Evolutionary conservation across 2,888 invertebrate genomes (phyloP), one percentile per base, ranked within the genome.

Genomic region (Sarcophaga subvicina): DNA sequence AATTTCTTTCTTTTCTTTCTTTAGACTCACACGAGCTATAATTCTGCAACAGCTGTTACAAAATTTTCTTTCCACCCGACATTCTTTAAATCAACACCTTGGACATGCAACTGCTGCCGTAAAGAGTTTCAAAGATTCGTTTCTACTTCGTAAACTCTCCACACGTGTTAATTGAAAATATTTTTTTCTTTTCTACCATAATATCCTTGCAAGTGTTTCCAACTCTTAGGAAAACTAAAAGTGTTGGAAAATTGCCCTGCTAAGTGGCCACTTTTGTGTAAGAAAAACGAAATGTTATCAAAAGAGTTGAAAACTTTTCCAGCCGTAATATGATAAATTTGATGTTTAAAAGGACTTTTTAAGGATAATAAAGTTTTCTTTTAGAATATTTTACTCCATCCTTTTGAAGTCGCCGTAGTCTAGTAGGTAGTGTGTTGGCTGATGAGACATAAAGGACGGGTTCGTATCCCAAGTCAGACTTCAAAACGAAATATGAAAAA

Each of bases 11-110:
- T 8, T 22, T 4, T 27, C 11, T 60, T 67, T 75, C 63, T 64
- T 80, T 62, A 54, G n/a, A 69, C 83, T 80, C 86, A 87, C 84
- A 87, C 84, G 84, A 70, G 78, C 73, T 81, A 84, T 69, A 80
- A 83, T 66, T 77, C 66, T 54, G n/a, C 45, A 80, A 79, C 84
- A 84, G 70, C 81, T 87, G 87, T 72, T 81, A 11, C 22, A 54
- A 17, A 17, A 37, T 60, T 76, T 73, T 49, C 0, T 17, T 14
- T 20, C n/a, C 22, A 22, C 3, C 25, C 27, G 20, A 75, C 49
- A 49, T 64, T 70, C 63, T 59, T 72, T 62, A 71, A 54, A 54
- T 73, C 82, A 79, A 83, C 81, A 86, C 70, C 75, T 75, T 86
- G 82, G 47, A 54, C 20, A 10, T 37, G 64, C 83, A 77, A 72